Evolutionary conservation across 2,888 invertebrate species (phyloP).

Genomic region (Phaonia tiefii): DNA sequence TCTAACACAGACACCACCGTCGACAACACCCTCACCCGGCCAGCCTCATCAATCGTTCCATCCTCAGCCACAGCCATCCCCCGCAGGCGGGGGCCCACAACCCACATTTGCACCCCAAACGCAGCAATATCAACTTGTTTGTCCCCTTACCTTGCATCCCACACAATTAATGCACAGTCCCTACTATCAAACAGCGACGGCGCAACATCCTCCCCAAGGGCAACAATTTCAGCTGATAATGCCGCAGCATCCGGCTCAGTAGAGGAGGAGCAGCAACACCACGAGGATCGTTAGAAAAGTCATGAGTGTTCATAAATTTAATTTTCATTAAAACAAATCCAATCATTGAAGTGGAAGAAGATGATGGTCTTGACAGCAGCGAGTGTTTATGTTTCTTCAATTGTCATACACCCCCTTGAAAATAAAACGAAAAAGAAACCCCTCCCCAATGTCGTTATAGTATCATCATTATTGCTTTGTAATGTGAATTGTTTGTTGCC

Average conservation of each 20-base stretch:
- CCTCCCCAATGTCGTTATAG: not conserved
- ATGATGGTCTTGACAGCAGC: constrained; percentile 30
- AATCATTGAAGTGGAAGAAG: constrained; percentile 42
- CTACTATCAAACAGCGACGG: constrained; percentile 77
- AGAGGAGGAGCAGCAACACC: constrained; percentile 51
- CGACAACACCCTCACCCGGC: constrained; percentile 82
- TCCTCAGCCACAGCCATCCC: constrained; percentile 83
- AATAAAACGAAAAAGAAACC: constrained; percentile 31
- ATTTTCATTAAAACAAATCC: constrained; percentile 47
- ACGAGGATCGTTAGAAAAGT: constrained; percentile 57
- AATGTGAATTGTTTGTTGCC: constrained; percentile 59
- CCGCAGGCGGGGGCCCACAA: constrained; percentile 82
- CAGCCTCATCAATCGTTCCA: constrained; percentile 83
- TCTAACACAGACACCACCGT: constrained; percentile 82
- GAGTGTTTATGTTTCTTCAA: constrained; percentile 10
- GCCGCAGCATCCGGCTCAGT: constrained; percentile 79
- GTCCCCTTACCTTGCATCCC: constrained; percentile 81
- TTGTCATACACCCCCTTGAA: constrained; percentile 32
- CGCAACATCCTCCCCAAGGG: constrained; percentile 78
- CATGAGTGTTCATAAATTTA: constrained; percentile 63
- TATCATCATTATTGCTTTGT: constrained; percentile 45
- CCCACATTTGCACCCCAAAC: constrained; percentile 77
- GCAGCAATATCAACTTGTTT: constrained; percentile 83
- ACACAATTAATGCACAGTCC: constrained; percentile 77
- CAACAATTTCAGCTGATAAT: constrained; percentile 79